Evolutionary conservation across 2,113 vertebrate genomes (phyloP), one percentile per base, ranked within the genome.

Genomic region (Eublepharis macularius): DNA sequence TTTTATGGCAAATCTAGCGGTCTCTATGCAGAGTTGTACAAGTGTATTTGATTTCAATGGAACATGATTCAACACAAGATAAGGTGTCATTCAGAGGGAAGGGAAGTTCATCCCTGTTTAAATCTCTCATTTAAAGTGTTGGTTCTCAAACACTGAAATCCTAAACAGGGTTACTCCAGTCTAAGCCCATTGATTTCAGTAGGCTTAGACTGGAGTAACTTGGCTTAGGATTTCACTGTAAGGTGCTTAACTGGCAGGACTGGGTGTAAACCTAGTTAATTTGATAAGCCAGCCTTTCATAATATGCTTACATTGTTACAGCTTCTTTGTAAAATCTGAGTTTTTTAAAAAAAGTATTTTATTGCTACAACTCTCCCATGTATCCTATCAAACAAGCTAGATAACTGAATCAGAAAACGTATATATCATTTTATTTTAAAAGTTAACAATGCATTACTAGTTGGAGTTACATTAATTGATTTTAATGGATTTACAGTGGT

Each of bases 271-370:
- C 11, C 0, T 89, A 77, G 41, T 32, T 76, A 69, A 76, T 87
- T 87, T 82, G 29, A 86, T 19, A 80, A 77, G 19, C 47, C 4
- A 16, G 0, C 68, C 87, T 85, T 60, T 88, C 41, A 1, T 51
- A 65, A n/a, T 73, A 0, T 79, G 88, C 54, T 45, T 87, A 70
- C 78, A 78, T 86, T 83, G 57, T 60, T 34, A 72, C 6, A 76
- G n/a, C 43, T 65, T 72, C 13, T 77, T 82, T 47, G 0, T 89
- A 26, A 79, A 29, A 34, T 69, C 60, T 85, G 0, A 87, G 47
- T 77, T 86, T 75, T 47, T 60, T 45, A 82, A 81, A 86, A 68
- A 79, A 16, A 81, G n/a, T 34, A 39, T 43, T 85, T 89, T 63
- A 8, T 80, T 57, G 82, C 86, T 80, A 49, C 72, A 86, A 83